Base-by-base conservation (phyloP, 2,888 invertebrate species). In the Hirtodrosophila alboralis region DNA sequence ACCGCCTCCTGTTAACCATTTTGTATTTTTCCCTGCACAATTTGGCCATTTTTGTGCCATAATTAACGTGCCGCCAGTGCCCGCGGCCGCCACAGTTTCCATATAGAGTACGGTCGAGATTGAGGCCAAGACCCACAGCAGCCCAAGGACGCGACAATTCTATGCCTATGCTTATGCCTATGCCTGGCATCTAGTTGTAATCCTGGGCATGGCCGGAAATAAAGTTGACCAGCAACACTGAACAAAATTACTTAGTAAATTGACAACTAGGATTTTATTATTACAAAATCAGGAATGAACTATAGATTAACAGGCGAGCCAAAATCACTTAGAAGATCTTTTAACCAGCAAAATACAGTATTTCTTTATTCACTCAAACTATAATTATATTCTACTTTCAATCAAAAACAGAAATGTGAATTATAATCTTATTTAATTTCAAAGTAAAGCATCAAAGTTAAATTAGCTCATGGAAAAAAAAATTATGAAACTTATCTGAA, bases 11-110 rank as follows among this genome's bases (percentile, higher is more conserved):
- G 61, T 56, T 75, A 68, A 66, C 60, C 74, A 70, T 71, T 77
- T 70, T 67, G 58, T 70, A 58, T 45, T 60, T 59, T 66, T 49
- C 64, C 76, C 63, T 57, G 60, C 63, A 67, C 80, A 84, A 70
- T 80, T 80, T 84, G 63, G 58, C 48, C 62, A 71, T 71, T 77
- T 84, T 62, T 61, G 57, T 58, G 63, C 41, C 83, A 71, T 69
- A 84, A 81, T 81, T 72, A 84, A 81, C 75, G 63, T 69, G 64
- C 65, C 52, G 47, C 59, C 68, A 63, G 52, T 31, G 73, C 60
- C 59, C 26, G 54, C 30, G 56, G 66, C 56, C 43, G 38, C 51
- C 44, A 58, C 47, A 48, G 38, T 36, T 45, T 49, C 64, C 41
- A 40, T 23, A 27, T 27, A 58, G n/a, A 27, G 8, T 13, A n/a